phyloP scores from a whole-genome alignment of 2,888 invertebrate genomes.

The Amphiduros pacificus region DNA sequence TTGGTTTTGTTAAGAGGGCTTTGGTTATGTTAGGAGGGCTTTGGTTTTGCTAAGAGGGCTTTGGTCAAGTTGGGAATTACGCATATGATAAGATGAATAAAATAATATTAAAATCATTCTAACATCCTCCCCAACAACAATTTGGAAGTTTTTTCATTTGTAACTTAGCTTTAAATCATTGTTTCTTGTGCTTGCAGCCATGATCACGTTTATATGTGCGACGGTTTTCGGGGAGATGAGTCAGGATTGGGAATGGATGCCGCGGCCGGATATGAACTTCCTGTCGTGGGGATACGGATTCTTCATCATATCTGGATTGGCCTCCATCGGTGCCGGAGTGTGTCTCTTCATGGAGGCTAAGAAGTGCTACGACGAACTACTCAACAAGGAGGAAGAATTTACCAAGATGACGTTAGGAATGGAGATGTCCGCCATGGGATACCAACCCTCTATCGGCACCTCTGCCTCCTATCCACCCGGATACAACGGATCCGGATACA shows the following conservation, averaged over 20 bases:
- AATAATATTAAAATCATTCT: no score
- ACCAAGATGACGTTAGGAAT: constrained; percentile 28
- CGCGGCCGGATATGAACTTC: constrained; percentile 37
- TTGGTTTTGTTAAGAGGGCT: no score
- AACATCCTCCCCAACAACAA: no score
- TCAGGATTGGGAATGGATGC: constrained; percentile 37
- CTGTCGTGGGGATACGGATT: constrained; percentile 39
- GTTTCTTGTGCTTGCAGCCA: constrained; percentile 23
- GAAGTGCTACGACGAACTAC: constrained; percentile 25
- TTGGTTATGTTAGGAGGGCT: no score
- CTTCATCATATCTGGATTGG: constrained; percentile 32
- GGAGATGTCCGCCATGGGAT: constrained; percentile 13
- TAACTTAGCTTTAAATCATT: no score
- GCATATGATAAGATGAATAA: no score
- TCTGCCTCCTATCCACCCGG: constrained; percentile 6
- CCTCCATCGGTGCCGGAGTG: constrained; percentile 19
- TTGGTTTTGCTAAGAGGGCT: no score
- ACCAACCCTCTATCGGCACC: not conserved
- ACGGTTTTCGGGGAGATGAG: constrained; percentile 31
- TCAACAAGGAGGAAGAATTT: constrained; percentile 28
- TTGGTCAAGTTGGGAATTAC: no score
- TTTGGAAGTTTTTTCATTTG: no score
- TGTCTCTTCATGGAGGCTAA: constrained; percentile 29
- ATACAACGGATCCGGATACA: not conserved
- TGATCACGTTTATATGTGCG: constrained; percentile 29